A percentile compares a stretch with the other conserved stretches of the same genome.
Conservation (phyloP, 2,113 vertebrate genomes). For the Colaptes auratus region DNA sequence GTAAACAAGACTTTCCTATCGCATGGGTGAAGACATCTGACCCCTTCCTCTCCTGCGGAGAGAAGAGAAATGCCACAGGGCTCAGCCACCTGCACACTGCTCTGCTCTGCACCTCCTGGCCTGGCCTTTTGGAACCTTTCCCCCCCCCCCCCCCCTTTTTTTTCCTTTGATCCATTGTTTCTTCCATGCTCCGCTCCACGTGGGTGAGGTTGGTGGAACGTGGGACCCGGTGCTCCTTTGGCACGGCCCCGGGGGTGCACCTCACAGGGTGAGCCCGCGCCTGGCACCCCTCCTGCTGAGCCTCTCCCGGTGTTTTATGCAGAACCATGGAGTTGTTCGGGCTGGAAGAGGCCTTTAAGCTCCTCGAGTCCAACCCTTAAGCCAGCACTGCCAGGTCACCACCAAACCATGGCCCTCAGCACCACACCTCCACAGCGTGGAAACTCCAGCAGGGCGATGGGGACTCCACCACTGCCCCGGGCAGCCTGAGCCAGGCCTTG, state of each 20-base stretch:
- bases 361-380: neutral
- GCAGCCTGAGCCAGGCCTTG: neutral
- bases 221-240: rapidly evolving
- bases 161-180: neutral
- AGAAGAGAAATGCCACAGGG: neutral
- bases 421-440: neutral
- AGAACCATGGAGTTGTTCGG: neutral
- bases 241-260: rapidly evolving
- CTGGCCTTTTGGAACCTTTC: too few relatives aligned
- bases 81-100: neutral
- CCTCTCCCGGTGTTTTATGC: rapidly evolving
- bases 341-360: neutral
- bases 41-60: neutral
- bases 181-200: rapidly evolving
- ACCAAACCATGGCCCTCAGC: neutral
- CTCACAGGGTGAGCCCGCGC: neutral
- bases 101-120: neutral
- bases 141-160: too few relatives aligned
- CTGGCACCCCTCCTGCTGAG: neutral
- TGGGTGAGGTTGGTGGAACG: neutral
- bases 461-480: neutral
- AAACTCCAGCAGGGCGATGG: neutral
- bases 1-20: conserved; percentile 23
- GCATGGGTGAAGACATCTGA: neutral
- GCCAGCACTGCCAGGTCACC: neutral